Evolutionary conservation across 1,140 invertebrate genomes (phyloP), one percentile per base, ranked within the genome.

Genomic region (Formica selysi): DNA sequence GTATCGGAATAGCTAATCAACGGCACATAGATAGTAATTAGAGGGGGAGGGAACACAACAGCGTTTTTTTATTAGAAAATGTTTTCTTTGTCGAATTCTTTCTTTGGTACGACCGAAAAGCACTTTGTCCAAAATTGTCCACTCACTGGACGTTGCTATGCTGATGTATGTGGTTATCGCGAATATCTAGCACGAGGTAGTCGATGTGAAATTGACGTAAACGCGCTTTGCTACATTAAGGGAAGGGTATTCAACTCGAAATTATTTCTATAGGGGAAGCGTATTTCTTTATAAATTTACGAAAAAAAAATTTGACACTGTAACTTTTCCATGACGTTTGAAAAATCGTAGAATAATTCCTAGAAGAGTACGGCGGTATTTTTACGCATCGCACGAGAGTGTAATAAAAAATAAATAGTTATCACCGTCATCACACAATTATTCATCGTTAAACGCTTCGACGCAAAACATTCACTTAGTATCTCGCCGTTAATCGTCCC

Each of bases 401-500:
- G 7, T 51, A n/a, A 61, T 29, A 48, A 44, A 83, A n/a, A 81
- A 48, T 59, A 44, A 73, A 22, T 48, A 10, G 32, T n/a, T 13
- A 73, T 48, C n/a, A 19, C 11, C 13, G 22, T 22, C 19, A 6
- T 22, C 26, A 4, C 16, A 51, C 4, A 19, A 62, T 2, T 44
- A 26, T 32, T 36, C 38, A 19, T 13, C 19, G 65, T 13, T 81
- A 36, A 80, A 36, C 11, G 13, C 48, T 10, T 36, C 29, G 4
- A 22, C 11, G 84, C n/a, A 51, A 57, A 86, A 73, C 57, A 36
- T 2, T 81, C 68, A 1, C 11, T 89, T 89, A 89, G 78, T 71
- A n/a, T 29, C 4, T 16, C 16, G 7, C 41, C n/a, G 87, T 89
- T 89, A 89, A 89, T 89, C 11, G 10, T 48, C 38, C 13, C 36